These are phyloP conservation scores for Pseudolaguvia tuberculata DNA, from an alignment of 2,113 vertebrate genomes.

Conservation along the genomic window DNA sequence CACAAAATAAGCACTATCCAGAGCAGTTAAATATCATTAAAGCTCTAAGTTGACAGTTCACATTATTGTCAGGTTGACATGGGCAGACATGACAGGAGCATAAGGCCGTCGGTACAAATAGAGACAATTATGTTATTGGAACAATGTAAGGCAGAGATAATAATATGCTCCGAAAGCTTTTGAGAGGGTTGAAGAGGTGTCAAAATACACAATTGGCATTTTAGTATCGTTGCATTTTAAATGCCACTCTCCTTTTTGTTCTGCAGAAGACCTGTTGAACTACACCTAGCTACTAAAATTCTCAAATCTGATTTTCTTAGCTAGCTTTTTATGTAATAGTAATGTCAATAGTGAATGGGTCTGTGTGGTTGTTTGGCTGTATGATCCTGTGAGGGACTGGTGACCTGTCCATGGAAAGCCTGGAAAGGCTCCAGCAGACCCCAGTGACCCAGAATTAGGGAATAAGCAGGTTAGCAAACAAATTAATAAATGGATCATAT, in stretches of 20 bases:
- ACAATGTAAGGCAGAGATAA: constrained; percentile 35
- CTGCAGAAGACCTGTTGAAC: constrained; percentile 1
- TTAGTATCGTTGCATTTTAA: background rate
- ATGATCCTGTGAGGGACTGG: no score
- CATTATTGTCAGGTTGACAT: constrained; percentile 2
- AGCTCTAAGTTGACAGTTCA: constrained; percentile 14
- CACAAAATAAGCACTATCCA: background rate
- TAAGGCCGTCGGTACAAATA: constrained; percentile 20
- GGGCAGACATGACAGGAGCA: background rate
- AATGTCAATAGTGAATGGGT: no score
- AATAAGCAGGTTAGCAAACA: no score
- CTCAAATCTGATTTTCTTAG: background rate
- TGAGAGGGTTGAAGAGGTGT: constrained; percentile 12
- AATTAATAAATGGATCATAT: no score
- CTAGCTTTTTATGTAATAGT: no score
- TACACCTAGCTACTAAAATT: background rate
- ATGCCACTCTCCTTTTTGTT: background rate
- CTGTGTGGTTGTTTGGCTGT: no score
- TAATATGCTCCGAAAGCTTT: constrained; percentile 31
- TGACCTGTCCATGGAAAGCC: no score
- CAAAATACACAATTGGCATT: background rate
- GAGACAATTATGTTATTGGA: constrained; percentile 34
- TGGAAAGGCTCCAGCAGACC: no score
- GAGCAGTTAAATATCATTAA: constrained; percentile 7
- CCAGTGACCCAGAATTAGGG: no score